Conservation (phyloP, 2,797 vertebrate species). For the Phoeniculus purpureus region DNA sequence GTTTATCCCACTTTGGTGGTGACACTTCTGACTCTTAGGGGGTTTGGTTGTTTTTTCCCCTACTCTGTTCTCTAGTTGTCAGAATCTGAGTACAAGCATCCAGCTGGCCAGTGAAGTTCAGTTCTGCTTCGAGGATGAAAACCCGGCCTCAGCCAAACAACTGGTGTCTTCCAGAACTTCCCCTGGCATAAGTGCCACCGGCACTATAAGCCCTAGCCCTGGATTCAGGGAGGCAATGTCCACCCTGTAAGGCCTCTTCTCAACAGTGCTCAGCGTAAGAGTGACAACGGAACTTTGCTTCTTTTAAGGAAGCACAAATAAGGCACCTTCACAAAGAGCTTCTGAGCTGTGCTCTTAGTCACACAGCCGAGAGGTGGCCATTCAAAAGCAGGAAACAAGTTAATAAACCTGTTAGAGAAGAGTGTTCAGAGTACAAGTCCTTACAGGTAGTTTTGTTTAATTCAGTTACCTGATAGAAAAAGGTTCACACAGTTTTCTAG, state of each 20-base stretch:
- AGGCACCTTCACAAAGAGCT: neutral
- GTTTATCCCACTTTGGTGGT: neutral
- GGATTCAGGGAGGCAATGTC: neutral
- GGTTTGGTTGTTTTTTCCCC: neutral
- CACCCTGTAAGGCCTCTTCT: neutral
- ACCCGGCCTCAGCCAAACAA: neutral
- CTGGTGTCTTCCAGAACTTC: neutral
- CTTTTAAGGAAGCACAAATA: neutral
- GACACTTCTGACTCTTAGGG: neutral
- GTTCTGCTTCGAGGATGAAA: neutral
- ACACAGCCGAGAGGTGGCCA: neutral
- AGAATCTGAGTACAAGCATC: neutral
- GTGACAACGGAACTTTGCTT: neutral
- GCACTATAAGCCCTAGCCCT: neutral
- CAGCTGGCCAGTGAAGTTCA: neutral
- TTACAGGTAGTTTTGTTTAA: neutral
- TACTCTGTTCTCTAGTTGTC: neutral
- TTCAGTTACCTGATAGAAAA: neutral
- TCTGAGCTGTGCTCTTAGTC: neutral
- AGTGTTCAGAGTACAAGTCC: neutral
- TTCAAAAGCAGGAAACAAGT: neutral
- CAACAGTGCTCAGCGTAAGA: slow-evolving; percentile 10
- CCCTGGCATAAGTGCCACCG: neutral
- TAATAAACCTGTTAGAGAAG: neutral
- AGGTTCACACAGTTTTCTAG: neutral